These are phyloP conservation scores for Emydura subglobosa DNA, from an alignment of 2,113 vertebrate genomes.

Conservation along the genomic window DNA sequence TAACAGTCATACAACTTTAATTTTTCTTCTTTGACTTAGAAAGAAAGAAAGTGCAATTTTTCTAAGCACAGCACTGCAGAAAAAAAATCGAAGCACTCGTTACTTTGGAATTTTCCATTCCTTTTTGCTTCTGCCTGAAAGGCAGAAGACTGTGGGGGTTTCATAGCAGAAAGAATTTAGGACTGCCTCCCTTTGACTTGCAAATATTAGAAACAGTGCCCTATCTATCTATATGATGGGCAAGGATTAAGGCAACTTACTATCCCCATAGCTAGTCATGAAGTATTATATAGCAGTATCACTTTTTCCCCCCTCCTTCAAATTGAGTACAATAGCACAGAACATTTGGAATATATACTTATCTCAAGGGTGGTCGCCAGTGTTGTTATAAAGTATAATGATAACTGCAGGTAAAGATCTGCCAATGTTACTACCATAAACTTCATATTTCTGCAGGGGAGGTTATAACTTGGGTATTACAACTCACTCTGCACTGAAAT, in stretches of 20 bases:
- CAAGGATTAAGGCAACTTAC: constrained; percentile 52
- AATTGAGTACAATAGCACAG: not conserved
- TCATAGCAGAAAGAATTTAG: constrained; percentile 56
- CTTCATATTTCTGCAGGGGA: not conserved
- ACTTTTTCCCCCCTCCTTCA: constrained; percentile 24
- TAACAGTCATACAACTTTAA: constrained; percentile 85
- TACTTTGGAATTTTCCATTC: constrained; percentile 81
- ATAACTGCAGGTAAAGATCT: constrained; percentile 6
- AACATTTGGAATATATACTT: not conserved
- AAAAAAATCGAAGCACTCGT: constrained; percentile 62
- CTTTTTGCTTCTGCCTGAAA: constrained; percentile 65
- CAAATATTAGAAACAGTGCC: constrained; percentile 56
- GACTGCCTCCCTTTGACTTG: constrained; percentile 50
- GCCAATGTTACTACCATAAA: not conserved
- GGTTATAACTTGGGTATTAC: constrained; percentile 3
- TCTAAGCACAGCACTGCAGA: constrained; percentile 72
- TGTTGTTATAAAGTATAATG: not conserved
- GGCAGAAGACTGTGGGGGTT: constrained; percentile 51
- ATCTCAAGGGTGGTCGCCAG: not conserved
- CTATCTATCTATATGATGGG: constrained; percentile 19
- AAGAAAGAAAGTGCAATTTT: constrained; percentile 73
- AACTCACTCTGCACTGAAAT: not conserved
- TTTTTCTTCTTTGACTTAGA: constrained; percentile 79
- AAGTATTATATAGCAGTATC: constrained; percentile 23
- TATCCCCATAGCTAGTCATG: constrained; percentile 29